Base-by-base conservation (phyloP, 2,113 vertebrate genomes). In the Phrynosoma blainvillii region DNA sequence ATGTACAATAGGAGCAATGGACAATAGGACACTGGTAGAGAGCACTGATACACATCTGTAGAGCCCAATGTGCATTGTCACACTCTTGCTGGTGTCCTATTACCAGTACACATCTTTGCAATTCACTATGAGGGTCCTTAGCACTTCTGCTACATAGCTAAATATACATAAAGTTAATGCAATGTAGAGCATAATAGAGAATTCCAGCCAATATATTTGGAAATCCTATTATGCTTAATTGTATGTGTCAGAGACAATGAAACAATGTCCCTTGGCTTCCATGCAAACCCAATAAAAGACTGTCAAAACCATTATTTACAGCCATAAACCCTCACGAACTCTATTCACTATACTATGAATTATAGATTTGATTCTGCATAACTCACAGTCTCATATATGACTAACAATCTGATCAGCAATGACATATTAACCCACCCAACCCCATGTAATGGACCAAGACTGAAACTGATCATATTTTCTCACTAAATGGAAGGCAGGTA, bases 341-440 rank as follows among this genome's bases (percentile, higher is more conserved):
- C 85, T 91, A 78, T 74, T 89, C 84, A 80, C 84, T 92, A 90
- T 79, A 78, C 84, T 90, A 75, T 86, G 89, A 93, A 94, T 89
- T 92, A 92, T 74, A 88, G 85, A 87, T 86, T 84, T 76, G n/a
- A 88, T 90, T 96, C 88, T 92, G 89, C 84, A 1, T 86, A 88
- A 14, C 59, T 87, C 88, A 59, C 92, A 82, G 86, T 79, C 90
- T 93, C 93, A 93, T 85, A 86, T 84, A 88, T 92, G 90, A 83
- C 90, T 90, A 92, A 75, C 87, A 80, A 91, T 81, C 80, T 83
- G 89, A 68, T 91, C 0, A 0, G 3, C 76, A 76, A 76, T 89
- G 88, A 74, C 88, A 93, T 21, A 85, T 5, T 85, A 84, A 86
- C 87, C 86, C 1, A 27, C 16, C 12, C 25, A 30, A 9, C 11